phyloP scores from a whole-genome alignment of 2,113 vertebrate genomes.

The Serinus canaria region DNA sequence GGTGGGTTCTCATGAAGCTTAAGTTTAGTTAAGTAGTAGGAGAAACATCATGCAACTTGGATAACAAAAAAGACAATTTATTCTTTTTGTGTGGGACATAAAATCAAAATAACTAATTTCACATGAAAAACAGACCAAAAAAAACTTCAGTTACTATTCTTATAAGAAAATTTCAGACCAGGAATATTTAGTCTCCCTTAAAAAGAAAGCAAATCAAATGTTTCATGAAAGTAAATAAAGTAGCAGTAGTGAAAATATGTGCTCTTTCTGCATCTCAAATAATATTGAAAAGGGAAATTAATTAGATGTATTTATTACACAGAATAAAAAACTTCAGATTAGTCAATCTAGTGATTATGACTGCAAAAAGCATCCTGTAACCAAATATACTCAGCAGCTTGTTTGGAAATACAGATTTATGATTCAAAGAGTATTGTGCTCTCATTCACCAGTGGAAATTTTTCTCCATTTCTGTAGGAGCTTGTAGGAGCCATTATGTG shows the following conservation, averaged over 20 bases:
- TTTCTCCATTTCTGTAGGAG: background rate
- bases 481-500: background rate
- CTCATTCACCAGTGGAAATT: background rate
- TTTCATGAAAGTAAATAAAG: background rate
- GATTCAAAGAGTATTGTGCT: background rate
- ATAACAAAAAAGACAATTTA: background rate
- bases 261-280: background rate
- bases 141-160: background rate
- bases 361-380: background rate
- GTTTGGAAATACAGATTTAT: background rate
- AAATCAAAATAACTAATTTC: background rate
- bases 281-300: background rate
- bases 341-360: background rate
- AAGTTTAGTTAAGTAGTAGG: background rate
- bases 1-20: background rate
- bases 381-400: background rate
- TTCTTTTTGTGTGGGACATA: background rate
- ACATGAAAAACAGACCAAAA: background rate
- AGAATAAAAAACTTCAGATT: background rate
- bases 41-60: background rate
- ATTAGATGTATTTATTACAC: background rate
- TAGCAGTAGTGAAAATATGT: background rate
- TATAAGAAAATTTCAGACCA: background rate
- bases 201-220: background rate
- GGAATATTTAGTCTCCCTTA: background rate